A percentile compares a stretch with the other conserved stretches of the same genome.
These are phyloP conservation scores for Drosophila nikananu DNA, from an alignment of 1,140 invertebrate genomes.

Conservation along the genomic window DNA sequence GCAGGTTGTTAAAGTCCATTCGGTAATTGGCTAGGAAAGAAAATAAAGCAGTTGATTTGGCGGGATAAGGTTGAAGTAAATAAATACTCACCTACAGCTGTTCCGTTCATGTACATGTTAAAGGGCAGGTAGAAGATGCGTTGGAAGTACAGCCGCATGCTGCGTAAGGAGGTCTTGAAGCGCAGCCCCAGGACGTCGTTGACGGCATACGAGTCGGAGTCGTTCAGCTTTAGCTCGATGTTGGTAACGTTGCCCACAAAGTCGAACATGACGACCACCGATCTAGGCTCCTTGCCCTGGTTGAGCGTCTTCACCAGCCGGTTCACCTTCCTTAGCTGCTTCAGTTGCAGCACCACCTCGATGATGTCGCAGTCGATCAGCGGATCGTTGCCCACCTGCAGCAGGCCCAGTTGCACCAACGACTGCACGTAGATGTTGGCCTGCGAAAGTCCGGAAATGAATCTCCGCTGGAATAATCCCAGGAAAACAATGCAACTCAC, in stretches of 20 bases:
- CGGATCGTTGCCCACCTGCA: constrained; percentile 80
- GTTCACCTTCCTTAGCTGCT: constrained; percentile 62
- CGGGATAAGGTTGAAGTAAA: background rate
- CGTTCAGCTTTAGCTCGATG: constrained; percentile 65
- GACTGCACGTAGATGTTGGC: constrained; percentile 78
- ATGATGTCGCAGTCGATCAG: constrained; percentile 76
- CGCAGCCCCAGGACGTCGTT: constrained; percentile 71
- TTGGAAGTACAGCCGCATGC: constrained; percentile 73
- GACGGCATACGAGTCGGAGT: constrained; percentile 57
- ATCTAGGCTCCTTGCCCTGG: constrained; percentile 20
- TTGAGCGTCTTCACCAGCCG: constrained; percentile 54
- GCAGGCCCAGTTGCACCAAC: constrained; percentile 69
- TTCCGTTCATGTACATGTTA: constrained; percentile 70
- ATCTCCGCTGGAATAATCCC: background rate
- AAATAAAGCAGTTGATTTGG: background rate
- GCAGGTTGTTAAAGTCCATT: constrained; percentile 64
- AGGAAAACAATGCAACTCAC: background rate
- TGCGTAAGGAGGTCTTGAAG: constrained; percentile 71
- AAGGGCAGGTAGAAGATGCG: constrained; percentile 79
- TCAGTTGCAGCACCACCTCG: constrained; percentile 70
- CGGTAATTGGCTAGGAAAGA: constrained; percentile 60
- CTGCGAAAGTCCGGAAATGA: constrained; percentile 11
- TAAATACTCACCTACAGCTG: constrained; percentile 55
- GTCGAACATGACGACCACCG: constrained; percentile 68
- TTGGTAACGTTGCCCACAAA: constrained; percentile 73